Base-by-base conservation (phyloP, 2,888 invertebrate species). In the Gymnocheta viridis region DNA sequence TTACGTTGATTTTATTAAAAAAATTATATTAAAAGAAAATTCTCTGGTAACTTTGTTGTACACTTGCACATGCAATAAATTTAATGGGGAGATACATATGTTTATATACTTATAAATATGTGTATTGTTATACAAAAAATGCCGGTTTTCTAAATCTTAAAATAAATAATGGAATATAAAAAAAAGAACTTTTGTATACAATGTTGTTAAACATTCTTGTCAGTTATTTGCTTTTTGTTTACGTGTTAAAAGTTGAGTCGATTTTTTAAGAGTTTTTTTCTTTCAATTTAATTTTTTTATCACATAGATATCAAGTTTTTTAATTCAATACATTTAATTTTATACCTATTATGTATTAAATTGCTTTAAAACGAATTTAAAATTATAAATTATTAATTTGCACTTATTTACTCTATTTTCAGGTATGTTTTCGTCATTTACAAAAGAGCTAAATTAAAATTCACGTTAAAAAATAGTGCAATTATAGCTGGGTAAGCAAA, bases 361-460 rank as follows among this genome's bases (percentile, higher is more conserved):
- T 47, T 78, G 64, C 47, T 44, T 29, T 47, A 14, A 32, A 66
- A 49, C 22, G n/a, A 22, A 49, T 56, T 66, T 27, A 4, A 58
- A 60, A 64, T 44, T 35, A 72, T 35, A 69, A 38, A 70, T 32
- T 82, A 60, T 19, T 60, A 32, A 19, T 60, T 66, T 70, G n/a
- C 7, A 62, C 6, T 58, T 62, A 49, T 56, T 72, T 32, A 44
- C n/a, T 81, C 19, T 82, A 62, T 58, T 82, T 82, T 19, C 78
- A 82, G 82, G 82, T 82, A 82, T 47, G 82, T 72, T 66, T 64
- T 67, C 60, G 7, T 32, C 64, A 64, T 17, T 64, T 44, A 2
- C 17, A 29, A 24, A 41, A 7, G 22, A 62, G 14, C 17, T 27
- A 62, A 41, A 27, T 62, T 17, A 14, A 35, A 38, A 27, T n/a